Evolutionary conservation across 2,113 vertebrate genomes (phyloP).

Genomic region (Myocastor coypus): DNA sequence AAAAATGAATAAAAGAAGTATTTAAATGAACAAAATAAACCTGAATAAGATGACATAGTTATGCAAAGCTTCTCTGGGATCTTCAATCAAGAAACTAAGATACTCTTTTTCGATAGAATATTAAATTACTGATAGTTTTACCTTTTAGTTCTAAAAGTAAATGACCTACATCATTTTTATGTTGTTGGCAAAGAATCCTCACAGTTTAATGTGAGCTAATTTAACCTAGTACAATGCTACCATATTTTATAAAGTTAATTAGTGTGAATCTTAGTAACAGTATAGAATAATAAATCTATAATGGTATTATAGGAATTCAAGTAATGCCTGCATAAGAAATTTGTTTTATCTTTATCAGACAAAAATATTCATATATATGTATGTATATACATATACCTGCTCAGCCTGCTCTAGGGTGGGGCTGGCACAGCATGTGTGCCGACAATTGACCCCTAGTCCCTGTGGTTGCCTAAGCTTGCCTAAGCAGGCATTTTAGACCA

Average conservation of each 20-base stretch:
- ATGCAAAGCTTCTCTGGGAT: background rate
- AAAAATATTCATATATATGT: background rate
- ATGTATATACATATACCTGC: no score
- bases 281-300: no score
- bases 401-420: no score
- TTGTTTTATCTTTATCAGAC: background rate
- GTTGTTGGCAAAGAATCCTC: constrained; percentile 23
- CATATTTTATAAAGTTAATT: background rate
- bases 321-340: background rate
- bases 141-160: constrained; percentile 41
- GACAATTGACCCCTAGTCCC: no score
- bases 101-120: constrained; percentile 50
- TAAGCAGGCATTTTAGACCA: no score
- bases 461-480: no score
- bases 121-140: constrained; percentile 55
- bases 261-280: background rate
- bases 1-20: constrained; percentile 67
- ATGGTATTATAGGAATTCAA: background rate
- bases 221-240: background rate
- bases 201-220: background rate
- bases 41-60: constrained; percentile 24
- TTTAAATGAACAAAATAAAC: constrained; percentile 64
- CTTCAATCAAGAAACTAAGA: background rate
- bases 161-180: constrained; percentile 16
- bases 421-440: no score